Evolutionary conservation across 2,113 vertebrate genomes (phyloP).

Genomic region (Erythrolamprus reginae): DNA sequence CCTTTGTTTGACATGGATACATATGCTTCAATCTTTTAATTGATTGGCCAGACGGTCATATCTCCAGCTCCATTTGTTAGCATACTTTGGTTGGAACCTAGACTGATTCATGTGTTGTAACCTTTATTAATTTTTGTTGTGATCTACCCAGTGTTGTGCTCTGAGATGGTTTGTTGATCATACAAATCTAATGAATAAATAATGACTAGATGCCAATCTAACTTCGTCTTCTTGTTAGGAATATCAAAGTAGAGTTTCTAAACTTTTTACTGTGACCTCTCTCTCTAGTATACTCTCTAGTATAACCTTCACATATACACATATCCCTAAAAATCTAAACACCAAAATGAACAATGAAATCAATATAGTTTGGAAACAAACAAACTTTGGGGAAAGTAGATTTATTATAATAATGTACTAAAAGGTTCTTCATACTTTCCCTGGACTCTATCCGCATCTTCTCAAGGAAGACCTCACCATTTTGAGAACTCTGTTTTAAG

Average conservation of each 20-base stretch:
- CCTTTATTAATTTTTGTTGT: neutral
- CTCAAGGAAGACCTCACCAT: neutral
- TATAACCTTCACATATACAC: neutral
- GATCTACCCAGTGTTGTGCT: neutral
- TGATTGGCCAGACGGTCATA: neutral
- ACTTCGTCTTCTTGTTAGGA: neutral
- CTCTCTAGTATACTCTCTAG: neutral
- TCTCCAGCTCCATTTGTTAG: neutral
- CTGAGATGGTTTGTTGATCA: neutral
- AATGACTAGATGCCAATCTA: neutral
- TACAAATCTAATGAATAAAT: neutral
- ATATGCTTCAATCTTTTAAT: neutral
- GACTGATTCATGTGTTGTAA: neutral
- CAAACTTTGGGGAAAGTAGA: neutral
- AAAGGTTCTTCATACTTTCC: neutral
- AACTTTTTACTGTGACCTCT: neutral
- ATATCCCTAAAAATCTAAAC: neutral
- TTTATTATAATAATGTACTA: neutral
- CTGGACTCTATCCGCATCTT: neutral
- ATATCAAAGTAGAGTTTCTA: neutral
- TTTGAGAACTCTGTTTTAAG: neutral
- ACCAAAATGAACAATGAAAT: neutral
- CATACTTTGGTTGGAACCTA: neutral
- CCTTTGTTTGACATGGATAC: neutral
- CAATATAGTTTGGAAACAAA: neutral